These are phyloP conservation scores for Callopanchax toddi DNA, from an alignment of 2,113 vertebrate genomes.

Conservation along the genomic window DNA sequence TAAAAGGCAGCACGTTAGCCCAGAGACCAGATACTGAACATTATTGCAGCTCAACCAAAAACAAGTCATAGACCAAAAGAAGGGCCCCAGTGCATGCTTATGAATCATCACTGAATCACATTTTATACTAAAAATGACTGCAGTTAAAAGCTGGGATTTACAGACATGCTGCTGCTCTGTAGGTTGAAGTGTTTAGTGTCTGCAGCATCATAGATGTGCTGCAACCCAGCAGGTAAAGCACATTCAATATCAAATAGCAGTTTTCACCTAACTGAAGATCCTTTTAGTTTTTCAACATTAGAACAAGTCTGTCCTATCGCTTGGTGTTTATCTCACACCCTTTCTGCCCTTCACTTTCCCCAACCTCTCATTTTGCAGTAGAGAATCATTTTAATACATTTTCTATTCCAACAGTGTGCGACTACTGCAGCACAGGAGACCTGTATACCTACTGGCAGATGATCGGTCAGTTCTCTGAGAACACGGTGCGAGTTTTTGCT, in stretches of 20 bases:
- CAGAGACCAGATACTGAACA: conserved; percentile 48
- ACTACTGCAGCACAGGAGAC: conserved; percentile 92
- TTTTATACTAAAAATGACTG: background rate
- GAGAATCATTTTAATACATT: conserved; percentile 10
- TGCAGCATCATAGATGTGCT: no score
- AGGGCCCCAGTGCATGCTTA: background rate
- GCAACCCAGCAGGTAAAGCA: no score
- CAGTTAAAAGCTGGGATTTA: background rate
- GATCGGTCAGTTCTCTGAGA: conserved; percentile 84
- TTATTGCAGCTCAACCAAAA: conserved; percentile 24
- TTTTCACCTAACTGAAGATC: background rate
- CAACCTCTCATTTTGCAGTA: background rate
- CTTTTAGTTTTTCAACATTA: no score
- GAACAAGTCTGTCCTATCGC: conserved; percentile 12
- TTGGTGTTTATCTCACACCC: conserved; percentile 37
- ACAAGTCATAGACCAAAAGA: conserved; percentile 1
- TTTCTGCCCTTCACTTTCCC: conserved; percentile 11
- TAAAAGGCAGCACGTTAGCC: conserved; percentile 37
- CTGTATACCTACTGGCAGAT: conserved; percentile 90
- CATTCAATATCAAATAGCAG: no score
- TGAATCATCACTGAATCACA: conserved; percentile 42
- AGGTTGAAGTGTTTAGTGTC: no score
- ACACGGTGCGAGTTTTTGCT: conserved; percentile 87
- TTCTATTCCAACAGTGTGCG: conserved; percentile 84
- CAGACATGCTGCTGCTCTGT: no score